A percentile compares a stretch with the other conserved stretches of the same genome.
These are phyloP conservation scores for Drosophila gunungcola DNA, from an alignment of 1,140 invertebrate genomes.

Conservation along the genomic window DNA sequence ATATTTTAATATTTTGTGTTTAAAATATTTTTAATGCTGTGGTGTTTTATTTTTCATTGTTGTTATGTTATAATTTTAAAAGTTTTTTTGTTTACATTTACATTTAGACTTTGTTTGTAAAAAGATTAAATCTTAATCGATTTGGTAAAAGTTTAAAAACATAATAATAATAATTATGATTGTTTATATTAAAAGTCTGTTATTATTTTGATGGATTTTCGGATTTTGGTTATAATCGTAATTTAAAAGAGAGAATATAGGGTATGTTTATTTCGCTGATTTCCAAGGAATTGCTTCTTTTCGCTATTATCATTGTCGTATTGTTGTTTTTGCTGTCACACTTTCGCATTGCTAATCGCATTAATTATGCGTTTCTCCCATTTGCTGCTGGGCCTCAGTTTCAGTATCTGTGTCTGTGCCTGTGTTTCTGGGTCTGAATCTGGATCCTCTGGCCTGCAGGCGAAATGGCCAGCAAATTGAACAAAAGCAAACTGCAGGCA, in stretches of 20 bases:
- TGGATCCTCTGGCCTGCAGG: constrained; percentile 56
- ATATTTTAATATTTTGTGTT: no score
- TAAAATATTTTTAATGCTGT: no score
- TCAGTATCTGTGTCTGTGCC: constrained; percentile 34
- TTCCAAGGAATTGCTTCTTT: neutral
- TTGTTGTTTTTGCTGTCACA: constrained; percentile 78
- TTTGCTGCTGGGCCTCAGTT: constrained; percentile 74
- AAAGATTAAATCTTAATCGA: no score
- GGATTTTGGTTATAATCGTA: no score
- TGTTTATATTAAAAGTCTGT: no score
- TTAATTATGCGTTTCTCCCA: constrained; percentile 76
- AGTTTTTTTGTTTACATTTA: no score
- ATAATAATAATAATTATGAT: no score
- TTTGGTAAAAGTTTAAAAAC: no score
- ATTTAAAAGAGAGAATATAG: neutral
- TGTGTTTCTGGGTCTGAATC: constrained; percentile 9
- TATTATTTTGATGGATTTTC: no score
- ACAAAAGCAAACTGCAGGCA: constrained; percentile 59
- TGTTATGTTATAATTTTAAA: no score
- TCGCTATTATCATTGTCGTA: constrained; percentile 55
- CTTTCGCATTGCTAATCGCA: constrained; percentile 81
- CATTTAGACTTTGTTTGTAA: no score
- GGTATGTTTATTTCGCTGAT: neutral
- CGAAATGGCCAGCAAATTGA: constrained; percentile 63
- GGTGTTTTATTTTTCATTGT: no score